Evolutionary conservation across 2,797 vertebrate species (phyloP).

Genomic region (Melanotaenia nigrans): DNA sequence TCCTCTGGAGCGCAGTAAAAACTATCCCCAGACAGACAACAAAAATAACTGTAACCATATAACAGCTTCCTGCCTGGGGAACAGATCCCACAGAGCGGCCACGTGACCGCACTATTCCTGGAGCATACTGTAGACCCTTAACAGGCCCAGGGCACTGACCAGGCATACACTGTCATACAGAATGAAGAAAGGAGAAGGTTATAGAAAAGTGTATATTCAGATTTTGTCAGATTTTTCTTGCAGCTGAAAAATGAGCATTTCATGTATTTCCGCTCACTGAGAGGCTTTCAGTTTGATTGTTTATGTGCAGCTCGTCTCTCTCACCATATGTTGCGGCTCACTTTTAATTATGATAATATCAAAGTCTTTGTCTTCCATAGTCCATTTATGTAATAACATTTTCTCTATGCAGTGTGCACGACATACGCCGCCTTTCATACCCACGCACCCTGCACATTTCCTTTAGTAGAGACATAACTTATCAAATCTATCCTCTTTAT

Average conservation of each 20-base stretch:
- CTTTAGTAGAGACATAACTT: constrained; percentile 56
- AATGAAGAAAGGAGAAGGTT: constrained; percentile 62
- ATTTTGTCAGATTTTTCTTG: constrained; percentile 58
- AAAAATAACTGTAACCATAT: constrained; percentile 98
- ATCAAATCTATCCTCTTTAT: constrained; percentile 61
- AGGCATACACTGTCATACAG: constrained; percentile 54
- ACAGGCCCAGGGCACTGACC: constrained; percentile 73
- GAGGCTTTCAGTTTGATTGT: constrained; percentile 86
- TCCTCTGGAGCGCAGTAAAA: constrained; percentile 93
- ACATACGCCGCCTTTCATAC: constrained; percentile 38
- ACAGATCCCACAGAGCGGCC: constrained; percentile 92
- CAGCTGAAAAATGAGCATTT: constrained; percentile 78
- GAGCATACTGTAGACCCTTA: constrained; percentile 76
- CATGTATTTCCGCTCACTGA: constrained; percentile 71
- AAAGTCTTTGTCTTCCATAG: constrained; percentile 83
- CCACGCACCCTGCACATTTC: constrained; percentile 39
- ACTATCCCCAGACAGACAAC: constrained; percentile 97
- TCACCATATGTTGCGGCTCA: constrained; percentile 83
- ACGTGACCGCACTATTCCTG: constrained; percentile 84
- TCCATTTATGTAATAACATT: constrained; percentile 87
- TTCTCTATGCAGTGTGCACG: constrained; percentile 68
- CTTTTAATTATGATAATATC: constrained; percentile 87
- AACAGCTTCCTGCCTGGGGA: constrained; percentile 93
- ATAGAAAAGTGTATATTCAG: constrained; percentile 55
- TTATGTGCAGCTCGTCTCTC: constrained; percentile 78